Evolutionary conservation across 1,140 invertebrate species (phyloP).

Genomic region (Drosophila azteca): DNA sequence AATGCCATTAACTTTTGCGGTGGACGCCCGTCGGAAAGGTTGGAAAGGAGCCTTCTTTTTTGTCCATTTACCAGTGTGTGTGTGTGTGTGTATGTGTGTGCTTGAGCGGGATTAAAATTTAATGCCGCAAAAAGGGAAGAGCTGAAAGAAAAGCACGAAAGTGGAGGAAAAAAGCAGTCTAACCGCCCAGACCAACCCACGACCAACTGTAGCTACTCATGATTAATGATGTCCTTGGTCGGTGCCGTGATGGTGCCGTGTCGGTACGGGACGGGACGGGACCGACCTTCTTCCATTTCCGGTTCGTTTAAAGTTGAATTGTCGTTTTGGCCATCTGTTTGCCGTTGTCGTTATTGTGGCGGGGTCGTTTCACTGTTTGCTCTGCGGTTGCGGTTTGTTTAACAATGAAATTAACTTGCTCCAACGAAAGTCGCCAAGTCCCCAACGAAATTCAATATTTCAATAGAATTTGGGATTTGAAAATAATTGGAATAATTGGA

Average conservation of each 20-base stretch:
- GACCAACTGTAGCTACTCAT: slow-evolving; percentile 53
- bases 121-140: slow-evolving; percentile 47
- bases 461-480: slow-evolving; percentile 18
- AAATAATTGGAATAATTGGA: slow-evolving; percentile 40
- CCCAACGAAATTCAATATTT: slow-evolving; percentile 39
- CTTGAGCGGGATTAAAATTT: slow-evolving; percentile 65
- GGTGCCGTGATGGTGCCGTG: slow-evolving; percentile 19
- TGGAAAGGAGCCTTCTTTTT: slow-evolving; percentile 9
- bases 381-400: slow-evolving; percentile 69
- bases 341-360: not conserved
- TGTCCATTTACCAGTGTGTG: slow-evolving; percentile 13
- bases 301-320: slow-evolving; percentile 80
- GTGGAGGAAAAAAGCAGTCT: slow-evolving; percentile 26
- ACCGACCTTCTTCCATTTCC: slow-evolving; percentile 64
- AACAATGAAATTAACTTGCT: slow-evolving; percentile 73
- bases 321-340: slow-evolving; percentile 55
- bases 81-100: slow-evolving; percentile 23
- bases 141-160: not conserved
- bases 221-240: slow-evolving; percentile 73
- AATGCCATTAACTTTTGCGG: slow-evolving; percentile 56
- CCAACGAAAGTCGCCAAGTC: slow-evolving; percentile 21
- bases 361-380: slow-evolving; percentile 53
- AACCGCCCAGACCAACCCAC: slow-evolving; percentile 15
- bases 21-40: slow-evolving; percentile 19
- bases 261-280: too few species aligned